Evolutionary conservation across 2,888 invertebrate genomes (phyloP), one percentile per base, ranked within the genome.

Genomic region (Falcaria lacertinaria): DNA sequence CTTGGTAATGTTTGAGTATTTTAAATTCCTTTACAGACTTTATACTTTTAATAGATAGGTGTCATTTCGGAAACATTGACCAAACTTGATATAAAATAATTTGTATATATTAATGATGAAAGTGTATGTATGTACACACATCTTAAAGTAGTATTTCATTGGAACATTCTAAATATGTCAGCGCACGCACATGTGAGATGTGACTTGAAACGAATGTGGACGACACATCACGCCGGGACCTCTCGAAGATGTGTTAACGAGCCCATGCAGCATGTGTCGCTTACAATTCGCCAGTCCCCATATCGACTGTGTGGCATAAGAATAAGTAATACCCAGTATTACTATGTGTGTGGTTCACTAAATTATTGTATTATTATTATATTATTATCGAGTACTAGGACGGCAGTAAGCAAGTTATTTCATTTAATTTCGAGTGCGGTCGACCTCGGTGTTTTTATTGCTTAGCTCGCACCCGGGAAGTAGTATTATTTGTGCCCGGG

Each of bases 361-460:
- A 28, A 28, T 28, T 28, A 11, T 28, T 28, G 3, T 11, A 22
- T 8, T 37, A 8, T 37, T 14, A 37, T 36, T 22, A 14, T 13
- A 33, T 25, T 17, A 22, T 22, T 38, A 34, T 42, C 15, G 33
- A 37, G 38, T 25, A 37, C 14, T 37, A 37, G 22, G 15, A 16
- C 42, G 25, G n/a, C 42, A 39, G 45, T 13, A 14, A 25, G 17
- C 34, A 8, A 25, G 37, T 16, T 28, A 39, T 41, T 42, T 39
- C 32, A 42, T 42, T 45, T 45, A 42, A 39, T 22, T 35, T 22
- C 22, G 36, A 34, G 39, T 33, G 16, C 39, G 40, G 38, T 15
- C 42, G 53, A 44, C 60, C 60, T 60, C 47, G 44, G 38, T 17
- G 52, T 60, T 57, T 54, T 60, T 52, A 43, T 34, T 42, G 57